A percentile compares a stretch with the other conserved stretches of the same genome.
phyloP scores from a whole-genome alignment of 2,113 vertebrate genomes.

The Oceanites oceanicus region DNA sequence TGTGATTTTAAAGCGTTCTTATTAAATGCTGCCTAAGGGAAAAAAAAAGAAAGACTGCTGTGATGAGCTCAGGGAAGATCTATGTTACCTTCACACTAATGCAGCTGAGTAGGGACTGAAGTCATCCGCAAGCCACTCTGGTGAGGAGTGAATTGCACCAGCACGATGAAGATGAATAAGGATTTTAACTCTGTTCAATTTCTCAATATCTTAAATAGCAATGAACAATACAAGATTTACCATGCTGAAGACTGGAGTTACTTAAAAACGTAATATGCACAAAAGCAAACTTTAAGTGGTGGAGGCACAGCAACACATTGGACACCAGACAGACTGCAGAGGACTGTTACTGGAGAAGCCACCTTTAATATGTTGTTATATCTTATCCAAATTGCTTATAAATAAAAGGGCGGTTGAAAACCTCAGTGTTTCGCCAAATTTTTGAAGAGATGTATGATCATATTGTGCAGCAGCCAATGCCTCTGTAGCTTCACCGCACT shows the following conservation, averaged over 20 bases:
- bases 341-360: not conserved
- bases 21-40: not conserved
- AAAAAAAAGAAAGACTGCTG: not conserved
- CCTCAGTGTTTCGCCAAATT: rapidly evolving
- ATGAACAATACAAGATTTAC: not conserved
- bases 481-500: not conserved
- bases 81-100: not conserved
- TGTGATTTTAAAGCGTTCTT: not conserved
- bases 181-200: not conserved
- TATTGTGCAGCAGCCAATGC: not conserved
- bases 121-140: not conserved
- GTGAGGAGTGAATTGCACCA: not conserved
- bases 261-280: not conserved
- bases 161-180: not conserved
- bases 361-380: not conserved
- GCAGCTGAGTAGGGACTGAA: not conserved
- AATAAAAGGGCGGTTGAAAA: not conserved
- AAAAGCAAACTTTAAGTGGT: not conserved
- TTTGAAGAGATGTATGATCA: not conserved
- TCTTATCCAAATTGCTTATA: not conserved
- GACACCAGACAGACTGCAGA: not conserved
- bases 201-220: not conserved
- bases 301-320: not conserved
- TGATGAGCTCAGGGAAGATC: not conserved
- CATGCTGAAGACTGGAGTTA: not conserved